Base-by-base conservation (phyloP, 2,797 vertebrate genomes). In the Chelon auratus region DNA sequence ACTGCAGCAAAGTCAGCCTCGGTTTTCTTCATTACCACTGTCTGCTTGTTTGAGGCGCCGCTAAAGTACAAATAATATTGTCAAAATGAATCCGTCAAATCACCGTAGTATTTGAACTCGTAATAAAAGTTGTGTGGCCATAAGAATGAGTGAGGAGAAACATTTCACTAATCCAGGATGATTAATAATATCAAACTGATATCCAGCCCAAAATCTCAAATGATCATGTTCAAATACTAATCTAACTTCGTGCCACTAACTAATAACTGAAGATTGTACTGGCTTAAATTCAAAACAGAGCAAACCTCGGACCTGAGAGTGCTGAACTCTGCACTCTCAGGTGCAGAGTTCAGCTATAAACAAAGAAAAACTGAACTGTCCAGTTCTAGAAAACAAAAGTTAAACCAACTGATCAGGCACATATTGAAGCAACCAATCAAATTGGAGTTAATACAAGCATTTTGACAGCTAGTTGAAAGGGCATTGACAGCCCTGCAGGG, bases 401-500 rank as follows among this genome's bases (percentile, higher is more conserved):
- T 7, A 51, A 72, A 62, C 48, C 20, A 59, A 60, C 64, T 18
- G 50, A 68, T 81, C 30, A 24, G 50, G 65, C 52, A 24, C n/a
- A 70, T 59, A 80, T 56, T 42, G 37, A 72, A 80, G 47, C 47
- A 63, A 62, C 82, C 82, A 83, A 78, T 90, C 77, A 87, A 63
- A 75, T 26, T 6, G 1, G 18, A 76, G 77, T 62, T 70, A 81
- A 79, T 78, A 77, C 80, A 77, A 89, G 72, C 78, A 62, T 86
- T 87, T 66, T 91, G 89, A 91, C 91, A 90, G 81, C 75, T 84
- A 82, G 71, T 65, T 26, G 80, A 93, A 91, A 91, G 88, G 91
- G 90, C 91, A 92, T 57, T 60, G 85, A 87, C 82, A 78, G 85
- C 88, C 92, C 92, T 84, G 89, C 85, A 89, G 92, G 91, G 88